These are phyloP conservation scores for Bufo gargarizans DNA, from an alignment of 2,113 vertebrate species.

Conservation along the genomic window DNA sequence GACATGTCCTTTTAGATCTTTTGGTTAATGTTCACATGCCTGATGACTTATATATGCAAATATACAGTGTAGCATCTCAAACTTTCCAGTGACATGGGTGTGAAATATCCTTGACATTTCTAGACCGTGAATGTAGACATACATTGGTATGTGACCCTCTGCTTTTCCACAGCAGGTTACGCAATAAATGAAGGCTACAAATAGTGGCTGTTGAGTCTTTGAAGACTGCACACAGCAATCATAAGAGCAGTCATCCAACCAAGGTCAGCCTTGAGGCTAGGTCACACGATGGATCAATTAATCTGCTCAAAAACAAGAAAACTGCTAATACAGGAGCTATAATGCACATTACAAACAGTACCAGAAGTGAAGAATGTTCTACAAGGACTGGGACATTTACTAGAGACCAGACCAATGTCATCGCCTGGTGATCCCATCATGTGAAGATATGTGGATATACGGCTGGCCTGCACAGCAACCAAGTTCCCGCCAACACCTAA, in stretches of 20 bases:
- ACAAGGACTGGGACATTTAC: slow-evolving; percentile 92
- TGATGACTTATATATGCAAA: not conserved
- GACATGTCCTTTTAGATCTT: no score
- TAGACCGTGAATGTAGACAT: not conserved
- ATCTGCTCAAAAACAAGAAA: not conserved
- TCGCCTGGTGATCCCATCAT: slow-evolving; percentile 87
- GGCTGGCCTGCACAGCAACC: slow-evolving; percentile 95
- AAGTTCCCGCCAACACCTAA: slow-evolving; percentile 93
- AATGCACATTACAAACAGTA: slow-evolving; percentile 60
- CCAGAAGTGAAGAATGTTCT: slow-evolving; percentile 91
- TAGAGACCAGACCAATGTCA: slow-evolving; percentile 72
- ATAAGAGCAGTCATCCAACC: not conserved
- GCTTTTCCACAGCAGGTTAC: not conserved
- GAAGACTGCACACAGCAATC: not conserved
- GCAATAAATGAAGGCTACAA: not conserved
- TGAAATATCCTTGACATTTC: not conserved
- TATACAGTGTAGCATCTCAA: not conserved
- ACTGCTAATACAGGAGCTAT: not conserved
- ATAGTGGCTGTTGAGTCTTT: not conserved
- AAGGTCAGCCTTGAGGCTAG: not conserved
- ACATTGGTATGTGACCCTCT: not conserved
- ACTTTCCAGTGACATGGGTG: not conserved
- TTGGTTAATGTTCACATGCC: no score
- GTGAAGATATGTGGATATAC: slow-evolving; percentile 97
- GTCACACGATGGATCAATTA: not conserved